Conservation (phyloP, 2,888 invertebrate species). For the Sisyra terminalis region DNA sequence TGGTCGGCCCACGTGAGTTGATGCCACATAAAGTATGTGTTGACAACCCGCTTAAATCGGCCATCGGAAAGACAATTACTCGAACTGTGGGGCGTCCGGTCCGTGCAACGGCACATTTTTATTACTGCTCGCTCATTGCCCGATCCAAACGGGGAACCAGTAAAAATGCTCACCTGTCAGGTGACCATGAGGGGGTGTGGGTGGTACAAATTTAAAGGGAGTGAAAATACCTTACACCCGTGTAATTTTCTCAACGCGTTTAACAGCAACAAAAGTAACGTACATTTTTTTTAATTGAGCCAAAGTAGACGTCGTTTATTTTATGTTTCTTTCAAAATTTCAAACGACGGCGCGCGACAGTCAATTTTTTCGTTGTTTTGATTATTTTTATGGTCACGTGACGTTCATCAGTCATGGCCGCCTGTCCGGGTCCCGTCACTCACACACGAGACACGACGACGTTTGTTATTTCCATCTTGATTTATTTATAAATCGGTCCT, state of each 20-base stretch:
- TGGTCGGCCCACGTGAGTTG: too few relatives aligned
- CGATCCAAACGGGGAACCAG: not conserved
- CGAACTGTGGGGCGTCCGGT: constrained; percentile 12
- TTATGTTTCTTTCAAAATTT: not conserved
- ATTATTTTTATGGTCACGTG: constrained; percentile 19
- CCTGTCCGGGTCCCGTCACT: constrained; percentile 16
- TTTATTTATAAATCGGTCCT: constrained; percentile 4
- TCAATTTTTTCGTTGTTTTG: not conserved
- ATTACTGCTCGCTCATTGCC: not conserved
- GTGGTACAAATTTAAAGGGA: too few relatives aligned
- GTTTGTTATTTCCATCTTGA: constrained; percentile 11
- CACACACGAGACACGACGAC: too few relatives aligned
- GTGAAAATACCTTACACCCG: too few relatives aligned
- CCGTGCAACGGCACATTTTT: not conserved
- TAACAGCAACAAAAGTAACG: too few relatives aligned
- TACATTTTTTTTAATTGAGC: too few relatives aligned
- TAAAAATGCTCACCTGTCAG: not conserved
- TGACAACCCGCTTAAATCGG: constrained; percentile 17
- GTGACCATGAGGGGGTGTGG: too few relatives aligned
- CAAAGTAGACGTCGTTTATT: too few relatives aligned
- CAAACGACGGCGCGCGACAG: not conserved
- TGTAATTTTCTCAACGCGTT: too few relatives aligned
- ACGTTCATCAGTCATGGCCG: constrained; percentile 24
- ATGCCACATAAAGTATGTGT: constrained; percentile 15
- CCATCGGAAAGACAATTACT: constrained; percentile 16